Evolutionary conservation across 2,113 vertebrate species (phyloP).

Genomic region (Ictalurus punctatus): DNA sequence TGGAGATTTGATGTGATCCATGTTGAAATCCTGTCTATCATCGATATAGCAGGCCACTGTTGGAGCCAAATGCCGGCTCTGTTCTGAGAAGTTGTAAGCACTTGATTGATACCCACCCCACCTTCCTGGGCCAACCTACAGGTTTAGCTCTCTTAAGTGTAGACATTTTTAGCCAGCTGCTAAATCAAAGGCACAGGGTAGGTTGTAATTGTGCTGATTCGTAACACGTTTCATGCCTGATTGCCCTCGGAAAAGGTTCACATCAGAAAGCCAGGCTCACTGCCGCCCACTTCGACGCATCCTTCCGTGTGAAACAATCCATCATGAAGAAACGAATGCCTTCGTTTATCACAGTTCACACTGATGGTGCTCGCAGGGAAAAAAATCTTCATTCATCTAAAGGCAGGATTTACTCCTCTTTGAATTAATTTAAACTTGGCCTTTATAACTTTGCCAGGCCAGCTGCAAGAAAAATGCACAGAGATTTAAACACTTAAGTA

Average conservation of each 20-base stretch:
- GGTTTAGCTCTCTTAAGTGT: constrained; percentile 34
- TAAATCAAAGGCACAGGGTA: constrained; percentile 55
- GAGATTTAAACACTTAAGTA: not conserved
- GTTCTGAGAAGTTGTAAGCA: constrained; percentile 20
- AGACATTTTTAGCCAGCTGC: constrained; percentile 52
- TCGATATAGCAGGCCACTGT: not conserved
- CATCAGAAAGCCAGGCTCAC: not conserved
- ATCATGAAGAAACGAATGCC: constrained; percentile 1
- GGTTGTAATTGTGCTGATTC: constrained; percentile 57
- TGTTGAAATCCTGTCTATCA: constrained; percentile 12
- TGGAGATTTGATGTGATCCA: not conserved
- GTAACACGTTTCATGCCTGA: constrained; percentile 52
- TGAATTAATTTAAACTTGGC: not conserved
- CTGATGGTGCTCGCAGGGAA: not conserved
- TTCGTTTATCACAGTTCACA: not conserved
- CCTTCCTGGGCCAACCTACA: constrained; percentile 20
- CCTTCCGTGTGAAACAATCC: not conserved
- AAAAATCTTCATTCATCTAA: not conserved
- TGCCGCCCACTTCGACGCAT: not conserved
- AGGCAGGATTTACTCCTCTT: not conserved
- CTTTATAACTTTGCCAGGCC: constrained; percentile 5
- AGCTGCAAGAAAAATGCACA: not conserved
- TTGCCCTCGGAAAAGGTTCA: constrained; percentile 41
- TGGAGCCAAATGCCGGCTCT: not conserved
- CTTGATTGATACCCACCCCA: constrained; percentile 31